phyloP scores from a whole-genome alignment of 2,797 vertebrate species.

The Lepus oiostolus region DNA sequence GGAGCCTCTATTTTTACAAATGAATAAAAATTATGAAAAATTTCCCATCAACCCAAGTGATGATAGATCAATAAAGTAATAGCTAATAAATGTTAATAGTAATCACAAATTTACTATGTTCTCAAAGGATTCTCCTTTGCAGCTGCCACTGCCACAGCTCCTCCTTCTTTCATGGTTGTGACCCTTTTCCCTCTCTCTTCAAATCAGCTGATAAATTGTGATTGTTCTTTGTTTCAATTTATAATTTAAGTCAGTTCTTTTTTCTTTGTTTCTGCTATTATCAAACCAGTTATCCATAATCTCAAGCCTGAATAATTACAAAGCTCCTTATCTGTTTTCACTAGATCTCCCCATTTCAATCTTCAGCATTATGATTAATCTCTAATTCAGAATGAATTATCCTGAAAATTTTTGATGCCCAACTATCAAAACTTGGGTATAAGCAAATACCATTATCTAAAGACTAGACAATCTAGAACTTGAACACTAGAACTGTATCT shows the following conservation, averaged over 20 bases:
- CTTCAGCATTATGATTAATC: background rate
- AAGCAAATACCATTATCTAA: background rate
- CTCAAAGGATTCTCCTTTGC: background rate
- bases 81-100: background rate
- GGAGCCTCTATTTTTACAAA: background rate
- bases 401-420: background rate
- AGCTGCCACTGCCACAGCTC: background rate
- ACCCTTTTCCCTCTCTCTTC: background rate
- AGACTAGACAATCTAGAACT: background rate
- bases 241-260: background rate
- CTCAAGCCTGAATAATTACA: background rate
- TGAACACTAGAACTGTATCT: background rate
- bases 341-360: background rate
- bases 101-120: background rate
- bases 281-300: background rate
- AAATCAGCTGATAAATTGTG: background rate
- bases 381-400: background rate
- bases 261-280: background rate
- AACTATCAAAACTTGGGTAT: background rate
- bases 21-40: background rate
- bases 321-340: background rate
- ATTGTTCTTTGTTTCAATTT: background rate
- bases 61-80: background rate
- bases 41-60: background rate
- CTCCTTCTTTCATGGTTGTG: background rate